phyloP scores from a whole-genome alignment of 2,888 invertebrate species.

The Ophion ventricosus region DNA sequence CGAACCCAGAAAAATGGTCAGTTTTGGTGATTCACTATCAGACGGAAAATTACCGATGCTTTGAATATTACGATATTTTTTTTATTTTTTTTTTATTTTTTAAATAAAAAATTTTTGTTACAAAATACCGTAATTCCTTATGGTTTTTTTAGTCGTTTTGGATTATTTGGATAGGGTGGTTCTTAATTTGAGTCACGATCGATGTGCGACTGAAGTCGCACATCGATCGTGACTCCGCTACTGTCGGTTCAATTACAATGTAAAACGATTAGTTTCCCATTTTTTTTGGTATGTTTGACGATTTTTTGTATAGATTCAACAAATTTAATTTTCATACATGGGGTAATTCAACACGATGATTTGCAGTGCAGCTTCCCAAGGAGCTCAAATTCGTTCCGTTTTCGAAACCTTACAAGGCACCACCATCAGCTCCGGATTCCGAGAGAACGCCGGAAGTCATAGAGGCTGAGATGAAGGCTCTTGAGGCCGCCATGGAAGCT shows the following conservation, averaged over 20 bases:
- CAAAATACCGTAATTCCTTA: too few species aligned
- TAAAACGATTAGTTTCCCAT: neutral
- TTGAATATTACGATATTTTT: too few species aligned
- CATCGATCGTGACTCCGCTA: too few species aligned
- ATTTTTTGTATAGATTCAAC: neutral
- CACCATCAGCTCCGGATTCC: constrained; percentile 87
- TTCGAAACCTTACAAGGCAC: constrained; percentile 88
- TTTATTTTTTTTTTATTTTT: too few species aligned
- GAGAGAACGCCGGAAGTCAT: constrained; percentile 91
- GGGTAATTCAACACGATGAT: constrained; percentile 9
- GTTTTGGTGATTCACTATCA: too few species aligned
- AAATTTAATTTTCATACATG: neutral
- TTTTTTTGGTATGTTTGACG: neutral
- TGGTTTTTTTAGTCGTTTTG: too few species aligned
- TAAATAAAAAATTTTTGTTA: too few species aligned
- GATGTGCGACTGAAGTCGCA: too few species aligned
- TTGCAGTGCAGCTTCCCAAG: constrained; percentile 86
- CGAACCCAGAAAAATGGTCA: too few species aligned
- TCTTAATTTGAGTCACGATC: too few species aligned
- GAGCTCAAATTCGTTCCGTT: constrained; percentile 86
- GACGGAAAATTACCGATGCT: too few species aligned
- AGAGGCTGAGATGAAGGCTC: constrained; percentile 90
- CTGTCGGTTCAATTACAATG: neutral
- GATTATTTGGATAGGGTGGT: too few species aligned
- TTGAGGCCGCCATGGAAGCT: constrained; percentile 90